Evolutionary conservation across 2,113 vertebrate genomes (phyloP), one percentile per base, ranked within the genome.

Genomic region (Neoarius graeffei): DNA sequence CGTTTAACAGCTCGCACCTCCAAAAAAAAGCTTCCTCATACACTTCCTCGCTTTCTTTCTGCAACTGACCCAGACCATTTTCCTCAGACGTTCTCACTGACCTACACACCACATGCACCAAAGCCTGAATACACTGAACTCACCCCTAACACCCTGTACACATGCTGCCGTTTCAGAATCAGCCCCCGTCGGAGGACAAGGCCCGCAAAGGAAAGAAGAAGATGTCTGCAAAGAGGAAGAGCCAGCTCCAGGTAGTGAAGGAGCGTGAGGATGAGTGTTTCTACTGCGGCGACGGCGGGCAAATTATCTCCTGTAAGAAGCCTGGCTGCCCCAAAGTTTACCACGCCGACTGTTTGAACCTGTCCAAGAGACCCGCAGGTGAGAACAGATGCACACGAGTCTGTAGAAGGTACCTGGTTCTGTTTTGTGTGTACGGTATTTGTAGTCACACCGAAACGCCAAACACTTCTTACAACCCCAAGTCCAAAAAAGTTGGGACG

Each of bases 231-330:
- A 99, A 98, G 94, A 97, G 97, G 91, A 95, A 97, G 90, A 96
- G 95, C 0, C 97, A 97, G 89, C 96, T 96, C 0, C 96, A 97
- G 91, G 93, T 98, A 89, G 96, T 96, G 82, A 99, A 98, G 93
- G 97, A 99, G 86, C 94, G 97, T 48, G 98, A 99, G 87, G 98
- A 99, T 0, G 98, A 99, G 87, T 99, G 98, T 90, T 99, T 99
- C 94, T 98, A 97, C 94, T 99, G 98, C 9, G 98, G 98, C 11
- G 98, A 99, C 0, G 96, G 97, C 23, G 98, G 98, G 17, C 98
- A 99, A 94, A 95, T 99, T 0, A 97, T 99, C 86, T 98, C 98
- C 27, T 99, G 98, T 91, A 99, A 99, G 95, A 99, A 97, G 89
- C 95, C 97, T 0, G 98, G 98, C 74, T 99, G 98, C 87, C 98